Percentiles rank a stretch among this genome's conserved stretches.
These are phyloP conservation scores for Petrocephalus schoutedeni DNA, from an alignment of 2,797 vertebrate species.

Conservation along the genomic window DNA sequence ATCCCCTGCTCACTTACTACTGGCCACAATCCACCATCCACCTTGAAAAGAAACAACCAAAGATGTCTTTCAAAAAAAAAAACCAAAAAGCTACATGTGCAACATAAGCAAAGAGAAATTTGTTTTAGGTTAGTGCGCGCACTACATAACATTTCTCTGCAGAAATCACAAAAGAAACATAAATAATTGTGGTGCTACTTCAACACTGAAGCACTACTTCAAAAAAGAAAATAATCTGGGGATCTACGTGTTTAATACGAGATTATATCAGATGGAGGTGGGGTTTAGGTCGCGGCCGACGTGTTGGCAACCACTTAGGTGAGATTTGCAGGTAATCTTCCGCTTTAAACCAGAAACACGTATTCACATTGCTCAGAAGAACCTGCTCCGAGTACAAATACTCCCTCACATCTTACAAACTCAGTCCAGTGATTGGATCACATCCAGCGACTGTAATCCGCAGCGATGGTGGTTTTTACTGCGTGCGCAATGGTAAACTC, in stretches of 20 bases:
- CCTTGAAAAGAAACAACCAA: conserved; percentile 4
- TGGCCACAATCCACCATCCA: neutral
- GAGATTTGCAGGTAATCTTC: neutral
- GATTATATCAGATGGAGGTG: neutral
- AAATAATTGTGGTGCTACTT: neutral
- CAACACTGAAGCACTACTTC: neutral
- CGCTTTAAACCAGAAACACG: neutral
- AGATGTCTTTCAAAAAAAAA: neutral
- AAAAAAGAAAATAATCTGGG: neutral
- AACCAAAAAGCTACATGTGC: neutral
- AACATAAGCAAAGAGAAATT: neutral
- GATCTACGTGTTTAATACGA: neutral
- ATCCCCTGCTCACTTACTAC: neutral
- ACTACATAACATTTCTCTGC: neutral
- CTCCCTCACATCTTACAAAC: neutral
- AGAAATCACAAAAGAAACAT: neutral
- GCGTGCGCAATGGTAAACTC: neutral
- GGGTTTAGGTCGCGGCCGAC: neutral
- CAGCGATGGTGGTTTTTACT: neutral
- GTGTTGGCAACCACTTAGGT: neutral
- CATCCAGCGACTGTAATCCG: neutral
- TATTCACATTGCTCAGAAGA: neutral
- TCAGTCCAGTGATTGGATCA: neutral
- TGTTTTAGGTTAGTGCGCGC: neutral
- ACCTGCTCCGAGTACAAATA: neutral